Percentiles rank a stretch among this genome's conserved stretches.
phyloP scores from a whole-genome alignment of 1,140 invertebrate species.

The Idris sp. region DNA sequence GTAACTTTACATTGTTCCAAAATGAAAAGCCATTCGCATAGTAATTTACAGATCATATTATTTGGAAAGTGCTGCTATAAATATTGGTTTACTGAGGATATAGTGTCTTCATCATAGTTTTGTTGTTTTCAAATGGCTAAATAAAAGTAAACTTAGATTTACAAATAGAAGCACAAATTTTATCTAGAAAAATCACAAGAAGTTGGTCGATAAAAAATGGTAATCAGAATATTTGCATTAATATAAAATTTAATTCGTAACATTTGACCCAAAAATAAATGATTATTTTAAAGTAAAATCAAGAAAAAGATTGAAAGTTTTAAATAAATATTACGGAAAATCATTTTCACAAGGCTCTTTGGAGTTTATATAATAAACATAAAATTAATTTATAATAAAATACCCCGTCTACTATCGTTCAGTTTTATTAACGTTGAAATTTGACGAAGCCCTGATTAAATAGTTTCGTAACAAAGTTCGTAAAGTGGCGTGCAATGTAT shows the following conservation, averaged over 20 bases:
- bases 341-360: too few relatives aligned
- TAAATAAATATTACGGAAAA: too few relatives aligned
- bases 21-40: constrained; percentile 50
- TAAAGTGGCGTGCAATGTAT: constrained; percentile 49
- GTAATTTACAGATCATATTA: constrained; percentile 58
- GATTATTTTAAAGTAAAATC: too few relatives aligned
- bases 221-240: too few relatives aligned
- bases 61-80: constrained; percentile 44
- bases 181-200: too few relatives aligned
- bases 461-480: constrained; percentile 52
- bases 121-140: constrained; percentile 6
- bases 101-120: constrained; percentile 1
- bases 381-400: too few relatives aligned
- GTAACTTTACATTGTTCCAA: constrained; percentile 33
- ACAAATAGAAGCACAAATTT: too few relatives aligned
- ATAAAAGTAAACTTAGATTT: constrained; percentile 14
- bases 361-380: too few relatives aligned
- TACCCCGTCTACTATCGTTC: constrained; percentile 16
- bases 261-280: too few relatives aligned
- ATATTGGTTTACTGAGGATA: constrained; percentile 43
- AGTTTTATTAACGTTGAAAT: constrained; percentile 25
- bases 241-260: too few relatives aligned
- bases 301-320: too few relatives aligned
- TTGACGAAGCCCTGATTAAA: constrained; percentile 50
- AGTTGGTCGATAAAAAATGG: too few relatives aligned